Evolutionary conservation across 2,888 invertebrate genomes (phyloP), one percentile per base, ranked within the genome.

Genomic region (Cerceris ruficornis): DNA sequence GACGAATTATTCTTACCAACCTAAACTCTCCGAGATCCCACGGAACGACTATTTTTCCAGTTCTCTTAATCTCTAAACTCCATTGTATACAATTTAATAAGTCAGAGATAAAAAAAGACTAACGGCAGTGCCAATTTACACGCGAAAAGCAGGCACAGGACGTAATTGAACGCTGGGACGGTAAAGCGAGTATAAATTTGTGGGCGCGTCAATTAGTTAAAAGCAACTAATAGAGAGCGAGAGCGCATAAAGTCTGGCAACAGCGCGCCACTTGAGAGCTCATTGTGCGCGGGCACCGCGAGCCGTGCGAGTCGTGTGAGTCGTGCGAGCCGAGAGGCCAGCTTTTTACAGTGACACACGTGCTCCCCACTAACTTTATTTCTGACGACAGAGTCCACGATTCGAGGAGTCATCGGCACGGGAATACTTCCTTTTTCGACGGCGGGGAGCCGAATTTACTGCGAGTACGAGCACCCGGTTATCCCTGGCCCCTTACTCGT

Each of bases 361-460:
- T 82, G 81, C 77, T 81, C 75, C 77, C 75, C 69, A 68, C 77
- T 80, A 77, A 75, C 76, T 84, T 82, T 81, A 82, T 86, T 86
- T 81, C 83, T 75, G 77, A 86, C 83, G 81, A 85, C 77, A 78
- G 77, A 69, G 76, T 75, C 59, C 73, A 65, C 80, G 74, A 80
- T 82, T 83, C 80, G 79, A 81, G 82, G 82, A 82, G 79, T 82
- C 82, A 81, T 82, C 80, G 80, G 83, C 81, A 82, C 81, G 78
- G 57, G 78, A 84, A 86, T 81, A 79, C 82, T 81, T 81, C 83
- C 79, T 81, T 81, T 81, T 83, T 80, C 77, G 81, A 65, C 59
- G 73, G 75, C 76, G 66, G 60, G 77, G 60, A 84, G 66, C 78
- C 81, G 78, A 81, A 82, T 82, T 80, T 80, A 82, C 77, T 81